Evolutionary conservation across 2,888 invertebrate genomes (phyloP).

Genomic region (Merodon equestris): DNA sequence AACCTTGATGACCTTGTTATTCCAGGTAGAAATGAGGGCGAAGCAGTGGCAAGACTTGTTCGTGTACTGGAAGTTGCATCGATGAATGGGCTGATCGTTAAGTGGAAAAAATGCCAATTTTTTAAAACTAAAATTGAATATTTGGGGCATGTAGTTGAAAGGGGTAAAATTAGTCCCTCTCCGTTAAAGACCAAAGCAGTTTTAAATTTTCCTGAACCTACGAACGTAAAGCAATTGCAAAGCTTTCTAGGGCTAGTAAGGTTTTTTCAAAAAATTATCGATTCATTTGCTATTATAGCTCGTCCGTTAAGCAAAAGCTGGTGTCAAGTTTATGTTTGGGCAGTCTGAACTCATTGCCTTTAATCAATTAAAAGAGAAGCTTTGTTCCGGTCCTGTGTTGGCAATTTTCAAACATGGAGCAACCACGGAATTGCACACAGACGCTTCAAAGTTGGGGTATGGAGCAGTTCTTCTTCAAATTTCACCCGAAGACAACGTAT

Average conservation of each 20-base stretch:
- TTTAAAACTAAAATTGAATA: too few species aligned
- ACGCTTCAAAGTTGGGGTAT: too few species aligned
- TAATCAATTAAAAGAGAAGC: not conserved
- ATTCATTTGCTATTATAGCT: not conserved
- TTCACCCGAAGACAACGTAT: too few species aligned
- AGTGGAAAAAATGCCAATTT: constrained; percentile 71
- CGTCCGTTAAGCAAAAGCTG: not conserved
- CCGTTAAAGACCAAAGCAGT: constrained; percentile 71
- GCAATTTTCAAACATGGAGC: too few species aligned
- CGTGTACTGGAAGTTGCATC: constrained; percentile 6
- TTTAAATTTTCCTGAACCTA: constrained; percentile 69
- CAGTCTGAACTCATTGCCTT: not conserved
- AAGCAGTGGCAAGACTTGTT: constrained; percentile 9
- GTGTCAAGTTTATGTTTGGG: not conserved
- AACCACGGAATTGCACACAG: too few species aligned
- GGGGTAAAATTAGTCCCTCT: constrained; percentile 70
- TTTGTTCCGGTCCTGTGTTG: not conserved
- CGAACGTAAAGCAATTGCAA: too few species aligned
- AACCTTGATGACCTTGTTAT: constrained; percentile 49
- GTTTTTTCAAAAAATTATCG: constrained; percentile 74
- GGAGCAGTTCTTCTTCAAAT: too few species aligned
- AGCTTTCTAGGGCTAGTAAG: too few species aligned
- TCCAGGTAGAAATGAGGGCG: constrained; percentile 14
- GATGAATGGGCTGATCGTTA: constrained; percentile 49
- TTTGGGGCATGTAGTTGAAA: too few species aligned